Percentiles rank a stretch among this genome's conserved stretches.
Evolutionary conservation across 2,888 invertebrate species (phyloP).

Genomic region (Nomada flava): DNA sequence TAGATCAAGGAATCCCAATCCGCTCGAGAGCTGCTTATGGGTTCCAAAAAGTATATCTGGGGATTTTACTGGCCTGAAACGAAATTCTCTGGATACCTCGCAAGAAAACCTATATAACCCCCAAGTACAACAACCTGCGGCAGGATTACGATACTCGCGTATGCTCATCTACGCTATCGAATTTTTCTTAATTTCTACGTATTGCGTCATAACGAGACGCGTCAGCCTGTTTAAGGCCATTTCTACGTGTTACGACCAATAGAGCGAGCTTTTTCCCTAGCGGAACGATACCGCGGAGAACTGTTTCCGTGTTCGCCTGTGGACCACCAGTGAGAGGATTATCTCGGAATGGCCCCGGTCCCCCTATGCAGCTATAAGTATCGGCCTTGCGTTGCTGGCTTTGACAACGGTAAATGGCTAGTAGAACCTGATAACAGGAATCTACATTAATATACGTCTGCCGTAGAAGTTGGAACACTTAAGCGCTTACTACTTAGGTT

Average conservation of each 20-base stretch:
- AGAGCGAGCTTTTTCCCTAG: not conserved
- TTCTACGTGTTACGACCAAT: slow-evolving; percentile 30
- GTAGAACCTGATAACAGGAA: slow-evolving; percentile 52
- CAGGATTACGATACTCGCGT: not conserved
- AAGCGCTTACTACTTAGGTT: slow-evolving; percentile 15
- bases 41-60: too few species aligned
- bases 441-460: slow-evolving; percentile 26
- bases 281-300: slow-evolving; percentile 32
- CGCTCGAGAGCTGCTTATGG: too few species aligned
- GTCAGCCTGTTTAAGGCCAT: slow-evolving; percentile 29
- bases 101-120: too few species aligned
- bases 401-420: slow-evolving; percentile 70
- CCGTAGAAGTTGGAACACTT: slow-evolving; percentile 16
- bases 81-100: too few species aligned
- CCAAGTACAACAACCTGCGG: not conserved
- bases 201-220: slow-evolving; percentile 19
- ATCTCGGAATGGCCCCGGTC: slow-evolving; percentile 69
- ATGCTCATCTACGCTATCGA: not conserved
- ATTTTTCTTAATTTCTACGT: slow-evolving; percentile 26
- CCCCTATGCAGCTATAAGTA: slow-evolving; percentile 51
- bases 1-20: too few species aligned
- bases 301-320: slow-evolving; percentile 66
- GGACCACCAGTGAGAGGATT: slow-evolving; percentile 71
- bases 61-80: too few species aligned
- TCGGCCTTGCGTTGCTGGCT: slow-evolving; percentile 52